phyloP scores from a whole-genome alignment of 1,140 invertebrate species.

The Zaprionus kolodkinae region DNA sequence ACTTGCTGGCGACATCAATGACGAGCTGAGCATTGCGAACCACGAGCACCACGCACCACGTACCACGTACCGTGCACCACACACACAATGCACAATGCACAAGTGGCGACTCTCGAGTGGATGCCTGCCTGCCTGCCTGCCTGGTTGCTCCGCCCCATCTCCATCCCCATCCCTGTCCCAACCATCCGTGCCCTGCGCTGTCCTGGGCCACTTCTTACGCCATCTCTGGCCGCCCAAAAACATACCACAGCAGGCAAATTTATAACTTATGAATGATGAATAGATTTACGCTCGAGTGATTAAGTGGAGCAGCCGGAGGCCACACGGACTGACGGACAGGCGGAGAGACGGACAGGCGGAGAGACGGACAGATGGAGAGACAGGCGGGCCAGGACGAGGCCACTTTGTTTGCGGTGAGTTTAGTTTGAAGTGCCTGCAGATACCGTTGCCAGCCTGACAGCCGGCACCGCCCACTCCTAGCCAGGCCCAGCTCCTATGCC shows the following conservation, averaged over 20 bases:
- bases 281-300: conserved; percentile 83
- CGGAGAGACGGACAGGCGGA: not conserved
- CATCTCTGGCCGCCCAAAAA: conserved; percentile 56
- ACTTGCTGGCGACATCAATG: conserved; percentile 23
- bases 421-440: conserved; percentile 81
- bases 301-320: conserved; percentile 68
- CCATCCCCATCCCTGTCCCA: too few species aligned
- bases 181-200: not conserved
- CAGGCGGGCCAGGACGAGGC: conserved; percentile 62
- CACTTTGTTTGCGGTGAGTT: conserved; percentile 83
- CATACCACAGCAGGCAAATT: conserved; percentile 72
- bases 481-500: conserved; percentile 3
- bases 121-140: conserved; percentile 7
- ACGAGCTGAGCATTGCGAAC: conserved; percentile 17
- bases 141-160: too few species aligned
- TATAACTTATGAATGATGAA: conserved; percentile 83
- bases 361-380: not conserved
- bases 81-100: conserved; percentile 50
- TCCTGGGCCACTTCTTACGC: conserved; percentile 49
- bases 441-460: conserved; percentile 65
- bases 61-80: conserved; percentile 28
- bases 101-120: conserved; percentile 46
- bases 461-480: not conserved
- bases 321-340: not conserved
- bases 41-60: conserved; percentile 15